Base-by-base conservation (phyloP, 2,888 invertebrate genomes). In the Vesta saturnalis region DNA sequence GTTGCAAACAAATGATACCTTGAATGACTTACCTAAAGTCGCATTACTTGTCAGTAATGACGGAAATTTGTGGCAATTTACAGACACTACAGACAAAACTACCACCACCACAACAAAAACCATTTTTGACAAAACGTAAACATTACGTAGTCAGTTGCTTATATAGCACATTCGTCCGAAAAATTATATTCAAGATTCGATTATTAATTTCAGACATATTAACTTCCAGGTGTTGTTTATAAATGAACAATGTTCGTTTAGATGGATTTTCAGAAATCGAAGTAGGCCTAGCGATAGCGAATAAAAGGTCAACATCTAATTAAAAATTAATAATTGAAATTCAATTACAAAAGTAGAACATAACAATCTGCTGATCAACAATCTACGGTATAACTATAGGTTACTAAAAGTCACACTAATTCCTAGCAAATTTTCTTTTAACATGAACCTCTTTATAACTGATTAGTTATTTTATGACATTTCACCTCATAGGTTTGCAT, bases 21-120 rank as follows among this genome's bases (percentile, higher is more conserved):
- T n/a, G n/a, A 39, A 2, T 39, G 2, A 30, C 56, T 84, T 84
- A 92, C 92, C 92, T 80, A 93, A 86, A 0, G 92, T 90, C 4
- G 91, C 92, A 81, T 94, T 94, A 12, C 91, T 87, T 8, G 89
- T 90, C 1, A 92, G 86, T 72, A 92, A 83, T 0, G 92, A 92
- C 1, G 93, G 92, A 83, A 91, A 91, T 75, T 90, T 91, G 81
- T 62, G 76, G 22, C 39, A 55, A 35, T 23, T 67, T 23, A 49
- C 18, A 39, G 4, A 39, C 8, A 39, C 39, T 8, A n/a, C 8
- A 2, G 39, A 8, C 3, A 39, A n/a, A 10, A 39, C 8, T n/a
- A 39, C 30, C 30, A 30, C 8, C 12, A 39, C 1, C 39, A 39
- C 39, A 1, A 64, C 65, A 8, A 74, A 64, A 59, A 74, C 55